A percentile compares a stretch with the other conserved stretches of the same genome.
Evolutionary conservation across 2,113 vertebrate species (phyloP).

Genomic region (Madoqua kirkii): DNA sequence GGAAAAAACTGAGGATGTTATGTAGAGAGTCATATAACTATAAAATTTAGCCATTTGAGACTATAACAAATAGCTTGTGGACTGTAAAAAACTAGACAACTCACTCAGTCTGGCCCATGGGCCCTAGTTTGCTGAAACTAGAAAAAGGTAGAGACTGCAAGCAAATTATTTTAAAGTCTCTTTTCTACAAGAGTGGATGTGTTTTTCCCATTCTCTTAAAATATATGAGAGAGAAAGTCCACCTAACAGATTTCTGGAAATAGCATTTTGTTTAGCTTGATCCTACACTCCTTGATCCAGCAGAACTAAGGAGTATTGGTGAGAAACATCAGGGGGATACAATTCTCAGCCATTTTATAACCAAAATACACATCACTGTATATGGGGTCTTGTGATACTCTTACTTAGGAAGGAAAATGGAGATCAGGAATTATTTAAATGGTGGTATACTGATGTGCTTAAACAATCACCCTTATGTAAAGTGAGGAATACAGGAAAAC

Average conservation of each 20-base stretch:
- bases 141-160: background rate
- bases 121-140: conserved; percentile 8
- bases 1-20: background rate
- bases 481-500: background rate
- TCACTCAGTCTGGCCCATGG: background rate
- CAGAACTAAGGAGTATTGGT: background rate
- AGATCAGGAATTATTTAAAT: background rate
- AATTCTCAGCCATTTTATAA: background rate
- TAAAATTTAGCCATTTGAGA: background rate
- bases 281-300: background rate
- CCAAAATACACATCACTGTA: background rate
- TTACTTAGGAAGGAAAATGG: background rate
- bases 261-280: conserved; percentile 48
- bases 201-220: conserved; percentile 53
- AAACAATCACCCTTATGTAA: background rate
- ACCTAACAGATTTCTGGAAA: conserved; percentile 48
- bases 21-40: background rate
- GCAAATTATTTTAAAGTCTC: background rate
- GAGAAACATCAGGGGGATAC: background rate
- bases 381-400: background rate
- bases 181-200: background rate
- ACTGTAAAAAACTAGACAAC: background rate
- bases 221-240: background rate
- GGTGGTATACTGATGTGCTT: background rate
- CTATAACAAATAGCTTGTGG: background rate